Base-by-base conservation (phyloP, 2,888 invertebrate genomes). In the Sinopyrophorus schimmeli region DNA sequence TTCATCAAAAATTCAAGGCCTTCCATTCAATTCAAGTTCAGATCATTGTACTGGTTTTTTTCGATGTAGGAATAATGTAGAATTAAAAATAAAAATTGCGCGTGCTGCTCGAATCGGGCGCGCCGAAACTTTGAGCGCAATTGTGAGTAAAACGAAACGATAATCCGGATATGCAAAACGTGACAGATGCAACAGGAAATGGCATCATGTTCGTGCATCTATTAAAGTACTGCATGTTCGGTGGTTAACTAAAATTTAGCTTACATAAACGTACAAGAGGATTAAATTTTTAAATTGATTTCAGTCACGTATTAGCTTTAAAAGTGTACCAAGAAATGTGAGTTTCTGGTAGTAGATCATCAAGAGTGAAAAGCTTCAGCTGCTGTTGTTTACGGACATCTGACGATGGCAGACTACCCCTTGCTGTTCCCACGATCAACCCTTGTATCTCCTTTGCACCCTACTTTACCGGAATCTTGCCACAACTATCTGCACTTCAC, bases 351-450 rank as follows among this genome's bases (percentile, higher is more conserved):
- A 47, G 46, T 42, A 51, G 51, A 51, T 51, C 51, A 51, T 46
- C 51, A 31, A 37, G 30, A 51, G 34, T 47, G 47, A 51, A 51
- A 51, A 51, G 53, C 47, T 53, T 53, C 53, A 53, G 53, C 53
- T 53, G 53, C 53, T 53, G 53, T 40, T 47, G 53, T 48, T 53
- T 53, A 53, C 48, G 44, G 48, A 53, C 53, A 48, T 53, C 53
- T 53, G 53, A 53, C 53, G 46, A 39, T 53, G 37, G 42, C 43
- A 47, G 38, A 38, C 53, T 55, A 59, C 61, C 69, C 70, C 68
- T 67, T 69, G 65, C 61, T 64, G 59, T 65, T 68, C 70, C 70
- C 68, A 68, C 68, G 68, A 67, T 68, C 68, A 68, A 67, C 68
- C 69, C 68, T 68, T 67, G 66, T 63, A 49, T 63, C 61, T 61